These are phyloP conservation scores for Celastrina argiolus DNA, from an alignment of 2,888 invertebrate species.

Conservation along the genomic window DNA sequence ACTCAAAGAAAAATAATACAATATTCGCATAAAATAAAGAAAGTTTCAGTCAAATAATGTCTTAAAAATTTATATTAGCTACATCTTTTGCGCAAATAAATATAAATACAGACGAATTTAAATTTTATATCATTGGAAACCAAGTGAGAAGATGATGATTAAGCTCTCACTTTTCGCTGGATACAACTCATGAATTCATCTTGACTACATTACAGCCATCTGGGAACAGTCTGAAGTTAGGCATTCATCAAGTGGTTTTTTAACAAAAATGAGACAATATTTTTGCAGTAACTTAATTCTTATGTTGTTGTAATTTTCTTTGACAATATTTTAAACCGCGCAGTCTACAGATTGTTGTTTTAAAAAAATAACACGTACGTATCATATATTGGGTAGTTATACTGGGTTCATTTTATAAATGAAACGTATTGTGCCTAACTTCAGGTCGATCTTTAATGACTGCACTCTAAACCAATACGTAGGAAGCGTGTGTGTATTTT, in stretches of 20 bases:
- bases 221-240: background rate
- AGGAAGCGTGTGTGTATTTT: conserved; percentile 15
- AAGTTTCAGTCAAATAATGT: background rate
- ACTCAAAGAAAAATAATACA: background rate
- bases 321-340: too few species aligned
- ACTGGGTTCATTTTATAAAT: background rate
- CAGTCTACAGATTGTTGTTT: too few species aligned
- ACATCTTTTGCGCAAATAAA: too few species aligned
- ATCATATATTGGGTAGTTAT: too few species aligned
- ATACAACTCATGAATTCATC: conserved; percentile 9
- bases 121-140: too few species aligned
- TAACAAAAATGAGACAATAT: background rate
- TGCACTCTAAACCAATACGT: background rate
- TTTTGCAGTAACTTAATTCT: background rate
- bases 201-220: background rate
- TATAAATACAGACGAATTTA: too few species aligned
- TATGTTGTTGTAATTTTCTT: background rate
- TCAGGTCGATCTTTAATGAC: background rate
- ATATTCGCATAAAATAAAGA: background rate
- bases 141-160: background rate
- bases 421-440: background rate
- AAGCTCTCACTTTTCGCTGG: background rate
- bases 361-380: too few species aligned
- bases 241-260: background rate
- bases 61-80: too few species aligned